phyloP scores from a whole-genome alignment of 2,888 invertebrate species.

The Nyleta sp. region DNA sequence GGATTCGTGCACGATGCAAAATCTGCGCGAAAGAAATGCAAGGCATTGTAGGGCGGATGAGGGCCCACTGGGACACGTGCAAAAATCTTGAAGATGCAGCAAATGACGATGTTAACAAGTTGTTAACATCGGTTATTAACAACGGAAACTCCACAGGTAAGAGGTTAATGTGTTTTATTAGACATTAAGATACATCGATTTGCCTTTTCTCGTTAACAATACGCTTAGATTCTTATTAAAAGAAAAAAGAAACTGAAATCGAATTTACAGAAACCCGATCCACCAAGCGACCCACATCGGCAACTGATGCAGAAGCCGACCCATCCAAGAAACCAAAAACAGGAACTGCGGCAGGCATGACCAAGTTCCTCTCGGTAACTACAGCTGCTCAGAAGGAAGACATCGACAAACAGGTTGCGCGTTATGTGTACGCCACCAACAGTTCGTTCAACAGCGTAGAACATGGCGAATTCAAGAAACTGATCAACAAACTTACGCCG shows the following conservation, averaged over 20 bases:
- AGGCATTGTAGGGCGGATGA: slow-evolving; percentile 26
- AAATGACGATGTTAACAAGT: too few relatives aligned
- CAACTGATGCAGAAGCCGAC: not conserved
- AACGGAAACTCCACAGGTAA: too few relatives aligned
- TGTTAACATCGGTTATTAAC: too few relatives aligned
- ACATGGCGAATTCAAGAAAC: slow-evolving; percentile 33
- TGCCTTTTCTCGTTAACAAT: too few relatives aligned
- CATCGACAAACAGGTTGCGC: slow-evolving; percentile 24
- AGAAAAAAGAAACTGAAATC: too few relatives aligned
- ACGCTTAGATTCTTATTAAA: too few relatives aligned
- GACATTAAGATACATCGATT: too few relatives aligned
- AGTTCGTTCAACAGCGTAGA: slow-evolving; percentile 17
- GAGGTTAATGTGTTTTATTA: too few relatives aligned
- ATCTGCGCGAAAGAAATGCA: slow-evolving; percentile 31
- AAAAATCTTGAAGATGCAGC: too few relatives aligned
- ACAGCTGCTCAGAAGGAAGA: slow-evolving; percentile 8
- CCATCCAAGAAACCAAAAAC: slow-evolving; percentile 9
- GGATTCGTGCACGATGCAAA: slow-evolving; percentile 12
- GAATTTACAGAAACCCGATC: not conserved
- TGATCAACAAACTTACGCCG: slow-evolving; percentile 22
- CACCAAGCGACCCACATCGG: not conserved
- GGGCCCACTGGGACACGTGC: slow-evolving; percentile 4
- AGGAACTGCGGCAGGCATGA: not conserved
- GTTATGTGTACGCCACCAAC: slow-evolving; percentile 35
- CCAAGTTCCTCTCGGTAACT: slow-evolving; percentile 16